Evolutionary conservation across 2,797 vertebrate genomes (phyloP).

Genomic region (Pseudochirops corinnae): DNA sequence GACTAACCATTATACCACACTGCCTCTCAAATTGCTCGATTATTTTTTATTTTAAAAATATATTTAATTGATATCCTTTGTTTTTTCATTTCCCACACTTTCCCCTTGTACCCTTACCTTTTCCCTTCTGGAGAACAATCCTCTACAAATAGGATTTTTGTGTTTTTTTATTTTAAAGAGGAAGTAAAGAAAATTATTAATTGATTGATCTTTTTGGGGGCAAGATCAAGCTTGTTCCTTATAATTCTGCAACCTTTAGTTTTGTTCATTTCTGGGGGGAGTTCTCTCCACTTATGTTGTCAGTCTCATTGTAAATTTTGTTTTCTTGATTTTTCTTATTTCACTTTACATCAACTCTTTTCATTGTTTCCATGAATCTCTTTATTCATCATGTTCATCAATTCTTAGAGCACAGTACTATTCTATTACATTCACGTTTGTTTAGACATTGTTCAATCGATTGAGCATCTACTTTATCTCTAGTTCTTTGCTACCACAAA

Average conservation of each 20-base stretch:
- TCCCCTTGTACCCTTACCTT: not conserved
- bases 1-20: not conserved
- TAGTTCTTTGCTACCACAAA: not conserved
- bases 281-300: not conserved
- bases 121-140: not conserved
- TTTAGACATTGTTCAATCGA: not conserved
- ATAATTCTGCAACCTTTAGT: not conserved
- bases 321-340: not conserved
- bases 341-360: not conserved
- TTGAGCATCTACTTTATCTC: not conserved
- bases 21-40: not conserved
- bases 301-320: not conserved
- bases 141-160: not conserved
- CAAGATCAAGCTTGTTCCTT: not conserved
- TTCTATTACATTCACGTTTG: not conserved
- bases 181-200: not conserved
- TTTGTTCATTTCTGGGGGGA: not conserved
- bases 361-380: not conserved
- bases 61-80: not conserved
- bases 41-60: not conserved
- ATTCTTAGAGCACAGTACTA: not conserved
- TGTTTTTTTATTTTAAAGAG: not conserved
- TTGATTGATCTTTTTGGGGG: not conserved
- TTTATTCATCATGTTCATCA: not conserved
- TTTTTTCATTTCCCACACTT: not conserved